phyloP scores from a whole-genome alignment of 2,113 vertebrate species.

The Drymodes brunneopygia region DNA sequence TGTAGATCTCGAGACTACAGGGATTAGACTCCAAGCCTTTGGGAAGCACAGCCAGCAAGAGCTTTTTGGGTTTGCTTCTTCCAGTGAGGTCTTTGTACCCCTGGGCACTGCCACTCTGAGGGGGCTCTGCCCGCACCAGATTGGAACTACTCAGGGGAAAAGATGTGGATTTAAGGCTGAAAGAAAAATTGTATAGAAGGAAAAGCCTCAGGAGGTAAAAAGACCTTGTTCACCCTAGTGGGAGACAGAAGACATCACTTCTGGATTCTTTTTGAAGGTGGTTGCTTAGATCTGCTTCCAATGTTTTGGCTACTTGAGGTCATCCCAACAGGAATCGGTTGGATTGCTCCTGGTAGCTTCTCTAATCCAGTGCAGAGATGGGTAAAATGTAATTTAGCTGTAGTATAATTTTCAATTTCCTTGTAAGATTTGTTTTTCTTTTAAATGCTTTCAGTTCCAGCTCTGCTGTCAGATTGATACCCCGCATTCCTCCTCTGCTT shows the following conservation, averaged over 20 bases:
- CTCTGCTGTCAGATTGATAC: not conserved
- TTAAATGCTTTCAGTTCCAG: not conserved
- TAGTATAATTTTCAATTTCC: not conserved
- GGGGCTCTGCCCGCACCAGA: fast-evolving
- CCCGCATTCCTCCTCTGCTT: not conserved
- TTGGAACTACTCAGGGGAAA: not conserved
- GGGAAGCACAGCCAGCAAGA: not conserved
- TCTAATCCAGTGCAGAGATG: not conserved
- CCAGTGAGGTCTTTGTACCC: not conserved
- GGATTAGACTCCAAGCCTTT: not conserved
- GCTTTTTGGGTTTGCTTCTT: not conserved
- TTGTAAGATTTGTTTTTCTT: not conserved
- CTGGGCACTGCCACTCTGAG: not conserved
- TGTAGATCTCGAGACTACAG: not conserved
- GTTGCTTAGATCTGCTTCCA: not conserved
- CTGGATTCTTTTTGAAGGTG: not conserved
- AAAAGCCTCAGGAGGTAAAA: not conserved
- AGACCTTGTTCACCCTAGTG: not conserved
- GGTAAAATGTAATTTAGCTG: not conserved
- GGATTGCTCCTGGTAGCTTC: not conserved
- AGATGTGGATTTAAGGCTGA: not conserved
- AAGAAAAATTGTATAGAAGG: not conserved
- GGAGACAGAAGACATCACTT: not conserved
- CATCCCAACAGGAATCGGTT: not conserved
- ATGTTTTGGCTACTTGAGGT: not conserved